Percentiles rank a stretch among this genome's conserved stretches.
These are phyloP conservation scores for Nomada flava DNA, from an alignment of 2,888 invertebrate species.

Conservation along the genomic window DNA sequence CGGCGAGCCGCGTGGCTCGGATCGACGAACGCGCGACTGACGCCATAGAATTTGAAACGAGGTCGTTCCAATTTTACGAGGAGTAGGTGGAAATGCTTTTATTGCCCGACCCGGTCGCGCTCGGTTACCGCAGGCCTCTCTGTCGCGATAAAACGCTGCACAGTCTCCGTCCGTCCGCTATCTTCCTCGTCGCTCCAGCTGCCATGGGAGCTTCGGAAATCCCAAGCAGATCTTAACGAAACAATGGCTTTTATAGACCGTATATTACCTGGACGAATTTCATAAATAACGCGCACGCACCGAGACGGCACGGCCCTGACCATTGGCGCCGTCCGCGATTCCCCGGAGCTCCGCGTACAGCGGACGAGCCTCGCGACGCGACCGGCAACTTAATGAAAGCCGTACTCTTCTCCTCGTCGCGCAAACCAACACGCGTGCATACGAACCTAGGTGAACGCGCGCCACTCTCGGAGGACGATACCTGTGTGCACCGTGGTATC, in stretches of 20 bases:
- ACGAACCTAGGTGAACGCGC: background rate
- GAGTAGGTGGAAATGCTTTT: constrained; percentile 37
- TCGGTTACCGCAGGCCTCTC: too few relatives aligned
- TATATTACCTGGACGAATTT: constrained; percentile 1
- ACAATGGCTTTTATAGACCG: background rate
- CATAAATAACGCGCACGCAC: constrained; percentile 1
- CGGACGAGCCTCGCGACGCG: constrained; percentile 21
- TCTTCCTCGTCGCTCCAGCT: background rate
- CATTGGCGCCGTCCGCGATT: constrained; percentile 38
- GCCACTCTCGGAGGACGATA: background rate
- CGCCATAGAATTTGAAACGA: constrained; percentile 33
- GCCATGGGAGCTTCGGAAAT: background rate
- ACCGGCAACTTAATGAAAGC: constrained; percentile 56
- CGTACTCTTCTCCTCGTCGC: too few relatives aligned
- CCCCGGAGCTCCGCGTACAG: background rate
- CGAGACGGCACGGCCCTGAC: constrained; percentile 29
- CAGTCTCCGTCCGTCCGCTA: too few relatives aligned
- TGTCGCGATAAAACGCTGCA: background rate
- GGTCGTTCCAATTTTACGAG: constrained; percentile 41
- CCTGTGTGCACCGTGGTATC: background rate
- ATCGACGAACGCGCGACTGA: background rate
- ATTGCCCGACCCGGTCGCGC: background rate
- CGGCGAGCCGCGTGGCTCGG: background rate
- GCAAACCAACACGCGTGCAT: constrained; percentile 28
- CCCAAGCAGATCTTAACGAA: constrained; percentile 3